Percentiles rank a stretch among this genome's conserved stretches.
Evolutionary conservation across 2,888 invertebrate species (phyloP).

Genomic region (Anthrax anthrax): DNA sequence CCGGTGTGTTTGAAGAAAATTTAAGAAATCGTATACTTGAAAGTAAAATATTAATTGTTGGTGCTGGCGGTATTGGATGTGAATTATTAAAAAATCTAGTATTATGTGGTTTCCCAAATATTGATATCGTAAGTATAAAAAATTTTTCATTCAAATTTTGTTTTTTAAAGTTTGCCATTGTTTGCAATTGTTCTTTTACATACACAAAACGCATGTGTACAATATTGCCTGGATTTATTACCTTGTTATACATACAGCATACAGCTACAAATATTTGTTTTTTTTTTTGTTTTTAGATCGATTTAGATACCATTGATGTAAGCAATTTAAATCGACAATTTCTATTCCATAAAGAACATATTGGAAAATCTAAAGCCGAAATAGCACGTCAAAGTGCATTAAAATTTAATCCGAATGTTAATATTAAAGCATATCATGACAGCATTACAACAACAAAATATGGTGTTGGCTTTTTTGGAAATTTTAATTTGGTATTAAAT

Average conservation of each 20-base stretch:
- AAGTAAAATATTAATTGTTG: slow-evolving; percentile 73
- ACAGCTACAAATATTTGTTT: background rate
- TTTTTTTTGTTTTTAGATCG: slow-evolving; percentile 59
- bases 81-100: slow-evolving; percentile 96
- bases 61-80: slow-evolving; percentile 98
- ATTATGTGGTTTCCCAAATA: slow-evolving; percentile 79
- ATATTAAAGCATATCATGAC: slow-evolving; percentile 82
- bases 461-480: slow-evolving; percentile 80
- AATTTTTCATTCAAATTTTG: background rate
- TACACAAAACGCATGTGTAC: too few species aligned
- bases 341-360: slow-evolving; percentile 95
- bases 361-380: slow-evolving; percentile 90
- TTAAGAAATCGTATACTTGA: slow-evolving; percentile 49
- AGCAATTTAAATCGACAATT: slow-evolving; percentile 98
- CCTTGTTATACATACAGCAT: background rate
- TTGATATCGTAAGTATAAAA: slow-evolving; percentile 74
- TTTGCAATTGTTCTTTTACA: too few species aligned
- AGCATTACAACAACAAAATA: slow-evolving; percentile 83
- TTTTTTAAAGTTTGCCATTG: too few species aligned
- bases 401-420: slow-evolving; percentile 74
- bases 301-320: slow-evolving; percentile 98
- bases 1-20: slow-evolving; percentile 50
- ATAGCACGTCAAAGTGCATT: slow-evolving; percentile 84
- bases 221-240: too few species aligned
- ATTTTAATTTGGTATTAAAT: slow-evolving; percentile 85